Base-by-base conservation (phyloP, 2,113 vertebrate species). In the Rhinogobius similis region DNA sequence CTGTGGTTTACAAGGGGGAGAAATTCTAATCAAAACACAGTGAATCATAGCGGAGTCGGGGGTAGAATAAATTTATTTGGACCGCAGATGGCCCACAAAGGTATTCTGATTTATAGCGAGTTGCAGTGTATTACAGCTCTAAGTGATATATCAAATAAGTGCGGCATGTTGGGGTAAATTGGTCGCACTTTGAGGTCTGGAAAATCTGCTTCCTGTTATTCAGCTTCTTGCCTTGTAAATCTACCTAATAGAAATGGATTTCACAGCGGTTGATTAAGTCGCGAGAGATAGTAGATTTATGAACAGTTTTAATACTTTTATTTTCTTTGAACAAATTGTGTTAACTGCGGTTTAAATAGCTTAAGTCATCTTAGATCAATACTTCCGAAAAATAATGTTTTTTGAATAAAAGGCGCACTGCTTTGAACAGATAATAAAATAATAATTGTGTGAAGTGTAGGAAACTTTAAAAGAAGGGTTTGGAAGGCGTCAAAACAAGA, bases 91-190 rank as follows among this genome's bases (percentile, higher is more conserved):
- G 86, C 78, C 84, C 85, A 82, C 82, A 79, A 78, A 86, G 86
- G 85, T 82, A 78, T 85, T 78, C 78, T 93, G 88, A 91, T 92
- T 92, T 91, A 90, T 91, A 66, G 82, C 65, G 62, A 71, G 81
- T 86, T 86, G 79, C 55, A 68, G 79, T 75, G 76, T 82, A 89
- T 86, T 83, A 82, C 53, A 63, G 84, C 80, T 61, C 76, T 83
- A 79, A 82, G 86, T 83, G 72, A 91, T 91, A 80, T 75, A 90
- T 90, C 88, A 90, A 81, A 77, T 50, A 16, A 77, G 62, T 73
- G 75, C 58, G 68, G 76, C 67, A 81, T 72, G 83, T 81, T 85
- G 76, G 78, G 82, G 81, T 81, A 85, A 84, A 88, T 75, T 82
- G 77, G 71, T 70, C 58, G 78, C 61, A 44, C 68, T 58, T 41